Evolutionary conservation across 2,113 vertebrate genomes (phyloP).

Genomic region (Toxotes jaculatrix): DNA sequence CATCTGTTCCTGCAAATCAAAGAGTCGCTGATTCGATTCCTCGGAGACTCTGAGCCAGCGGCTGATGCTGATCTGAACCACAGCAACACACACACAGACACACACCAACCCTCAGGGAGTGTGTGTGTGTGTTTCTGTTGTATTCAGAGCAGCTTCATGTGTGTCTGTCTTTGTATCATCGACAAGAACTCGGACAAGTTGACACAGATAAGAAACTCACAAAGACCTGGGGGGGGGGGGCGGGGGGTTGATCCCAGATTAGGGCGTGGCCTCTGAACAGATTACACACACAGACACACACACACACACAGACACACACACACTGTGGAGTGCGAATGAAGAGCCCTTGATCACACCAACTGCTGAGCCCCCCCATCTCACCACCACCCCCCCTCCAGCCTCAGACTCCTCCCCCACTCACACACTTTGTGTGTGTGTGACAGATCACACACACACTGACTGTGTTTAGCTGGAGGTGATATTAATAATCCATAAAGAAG

Average conservation of each 20-base stretch:
- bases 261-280: constrained; percentile 59
- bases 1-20: constrained; percentile 47
- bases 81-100: background rate
- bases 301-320: constrained; percentile 38
- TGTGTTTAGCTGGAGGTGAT: constrained; percentile 70
- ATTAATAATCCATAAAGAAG: constrained; percentile 79
- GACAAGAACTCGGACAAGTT: background rate
- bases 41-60: constrained; percentile 27
- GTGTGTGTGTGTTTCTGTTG: background rate
- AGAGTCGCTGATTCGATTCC: constrained; percentile 52
- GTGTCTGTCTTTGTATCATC: no score
- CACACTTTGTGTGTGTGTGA: constrained; percentile 5
- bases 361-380: constrained; percentile 31
- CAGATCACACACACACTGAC: constrained; percentile 33
- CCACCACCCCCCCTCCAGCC: background rate
- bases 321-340: constrained; percentile 52
- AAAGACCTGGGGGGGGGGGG: background rate
- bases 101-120: no score
- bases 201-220: constrained; percentile 52
- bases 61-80: background rate
- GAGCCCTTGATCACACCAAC: constrained; percentile 71
- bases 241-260: constrained; percentile 64
- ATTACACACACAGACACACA: constrained; percentile 46
- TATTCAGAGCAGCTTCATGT: no score
- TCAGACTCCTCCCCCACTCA: background rate